phyloP scores from a whole-genome alignment of 1,140 invertebrate genomes.

The Caerostris darwini region DNA sequence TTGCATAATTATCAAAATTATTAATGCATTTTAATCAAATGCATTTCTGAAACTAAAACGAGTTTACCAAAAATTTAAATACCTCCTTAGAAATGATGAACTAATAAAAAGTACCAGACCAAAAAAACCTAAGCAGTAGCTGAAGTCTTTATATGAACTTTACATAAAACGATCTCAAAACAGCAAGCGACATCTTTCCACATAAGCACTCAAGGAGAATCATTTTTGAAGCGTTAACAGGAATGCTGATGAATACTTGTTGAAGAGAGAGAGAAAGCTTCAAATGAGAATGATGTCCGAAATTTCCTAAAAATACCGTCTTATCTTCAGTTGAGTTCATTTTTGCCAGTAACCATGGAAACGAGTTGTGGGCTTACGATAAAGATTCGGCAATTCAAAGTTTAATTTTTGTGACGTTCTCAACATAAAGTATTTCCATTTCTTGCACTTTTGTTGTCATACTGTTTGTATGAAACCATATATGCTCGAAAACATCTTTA shows the following conservation, averaged over 20 bases:
- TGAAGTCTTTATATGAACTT: not conserved
- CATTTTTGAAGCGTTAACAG: not conserved
- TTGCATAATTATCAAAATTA: too few relatives aligned
- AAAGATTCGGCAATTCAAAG: conserved; percentile 18
- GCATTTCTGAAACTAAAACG: too few relatives aligned
- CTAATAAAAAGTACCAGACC: not conserved
- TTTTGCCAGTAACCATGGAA: conserved; percentile 58
- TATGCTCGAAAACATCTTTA: not conserved
- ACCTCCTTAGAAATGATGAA: not conserved
- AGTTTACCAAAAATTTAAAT: not conserved
- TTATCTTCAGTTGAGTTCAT: conserved; percentile 56
- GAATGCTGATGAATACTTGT: conserved; percentile 46
- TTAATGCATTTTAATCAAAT: too few relatives aligned
- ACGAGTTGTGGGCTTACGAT: conserved; percentile 58
- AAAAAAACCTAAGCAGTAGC: not conserved
- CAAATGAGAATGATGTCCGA: conserved; percentile 62
- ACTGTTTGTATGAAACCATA: not conserved
- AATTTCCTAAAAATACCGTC: conserved; percentile 74
- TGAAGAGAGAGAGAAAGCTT: conserved; percentile 17
- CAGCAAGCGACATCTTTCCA: not conserved
- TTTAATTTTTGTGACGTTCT: not conserved
- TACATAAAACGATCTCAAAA: not conserved
- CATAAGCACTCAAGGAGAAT: not conserved
- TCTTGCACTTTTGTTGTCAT: not conserved
- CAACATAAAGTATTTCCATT: not conserved